Evolutionary conservation across 2,888 invertebrate genomes (phyloP).

Genomic region (Cacoxenus indagator): DNA sequence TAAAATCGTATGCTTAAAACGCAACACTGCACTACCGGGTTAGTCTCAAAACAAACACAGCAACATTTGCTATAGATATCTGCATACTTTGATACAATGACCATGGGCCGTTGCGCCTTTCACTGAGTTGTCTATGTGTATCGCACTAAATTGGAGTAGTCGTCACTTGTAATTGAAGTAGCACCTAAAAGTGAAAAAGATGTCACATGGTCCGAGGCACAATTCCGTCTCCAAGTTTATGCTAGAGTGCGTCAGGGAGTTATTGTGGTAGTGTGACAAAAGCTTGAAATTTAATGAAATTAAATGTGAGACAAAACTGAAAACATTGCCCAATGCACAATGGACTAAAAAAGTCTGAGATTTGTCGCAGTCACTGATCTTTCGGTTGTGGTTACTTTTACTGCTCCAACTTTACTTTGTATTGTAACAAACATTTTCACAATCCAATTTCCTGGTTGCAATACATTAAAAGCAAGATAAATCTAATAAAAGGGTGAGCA

Average conservation of each 20-base stretch:
- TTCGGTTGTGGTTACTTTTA: slow-evolving; percentile 42
- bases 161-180: slow-evolving; percentile 45
- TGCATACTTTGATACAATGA: slow-evolving; percentile 45
- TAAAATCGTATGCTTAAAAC: slow-evolving; percentile 29
- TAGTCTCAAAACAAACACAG: slow-evolving; percentile 41
- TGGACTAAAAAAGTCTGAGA: slow-evolving; percentile 42
- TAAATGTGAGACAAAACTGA: slow-evolving; percentile 23
- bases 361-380: not conserved
- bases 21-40: slow-evolving; percentile 62
- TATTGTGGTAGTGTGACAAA: not conserved
- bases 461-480: not conserved
- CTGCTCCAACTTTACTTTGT: slow-evolving; percentile 28
- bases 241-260: slow-evolving; percentile 2
- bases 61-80: slow-evolving; percentile 46
- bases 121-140: slow-evolving; percentile 33
- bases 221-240: not conserved
- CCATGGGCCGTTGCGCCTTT: slow-evolving; percentile 50
- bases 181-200: slow-evolving; percentile 14
- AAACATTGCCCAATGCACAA: slow-evolving; percentile 38
- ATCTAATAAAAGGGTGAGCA: not conserved
- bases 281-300: not conserved
- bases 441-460: slow-evolving; percentile 51
- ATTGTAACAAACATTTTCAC: slow-evolving; percentile 59
- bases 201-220: not conserved
- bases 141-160: not conserved